Evolutionary conservation across 1,140 invertebrate species (phyloP).

Genomic region (Drosophila navojoa): DNA sequence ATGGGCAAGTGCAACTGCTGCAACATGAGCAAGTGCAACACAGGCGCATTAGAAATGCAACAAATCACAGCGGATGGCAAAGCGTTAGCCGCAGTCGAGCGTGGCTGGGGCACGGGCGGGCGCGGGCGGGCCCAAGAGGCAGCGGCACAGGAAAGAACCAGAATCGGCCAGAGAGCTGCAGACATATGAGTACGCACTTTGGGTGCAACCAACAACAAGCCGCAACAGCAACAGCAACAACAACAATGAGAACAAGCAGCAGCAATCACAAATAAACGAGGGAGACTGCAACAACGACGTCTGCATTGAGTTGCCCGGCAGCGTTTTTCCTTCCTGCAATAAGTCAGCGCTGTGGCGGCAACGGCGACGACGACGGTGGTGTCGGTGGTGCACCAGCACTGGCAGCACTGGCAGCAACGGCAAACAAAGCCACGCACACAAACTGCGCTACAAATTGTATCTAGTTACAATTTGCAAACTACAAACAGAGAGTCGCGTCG

Average conservation of each 20-base stretch:
- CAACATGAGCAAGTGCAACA: constrained; percentile 57
- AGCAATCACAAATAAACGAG: constrained; percentile 42
- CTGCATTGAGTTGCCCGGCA: constrained; percentile 72
- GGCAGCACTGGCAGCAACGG: constrained; percentile 25
- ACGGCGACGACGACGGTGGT: constrained; percentile 1
- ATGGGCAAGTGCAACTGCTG: constrained; percentile 67
- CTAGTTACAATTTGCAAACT: constrained; percentile 83
- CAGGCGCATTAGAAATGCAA: constrained; percentile 79
- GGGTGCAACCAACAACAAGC: constrained; percentile 68
- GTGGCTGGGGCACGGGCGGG: constrained; percentile 8
- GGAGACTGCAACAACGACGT: constrained; percentile 53
- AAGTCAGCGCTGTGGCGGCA: constrained; percentile 59
- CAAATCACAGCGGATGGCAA: constrained; percentile 66
- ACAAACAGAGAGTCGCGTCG: constrained; percentile 62
- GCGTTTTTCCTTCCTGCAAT: constrained; percentile 78
- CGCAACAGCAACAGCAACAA: constrained; percentile 18
- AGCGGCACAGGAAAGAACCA: constrained; percentile 57
- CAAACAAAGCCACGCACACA: constrained; percentile 74
- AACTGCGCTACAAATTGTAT: constrained; percentile 77
- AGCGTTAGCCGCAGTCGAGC: constrained; percentile 43
- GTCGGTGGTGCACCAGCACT: constrained; percentile 25
- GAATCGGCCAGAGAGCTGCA: constrained; percentile 49
- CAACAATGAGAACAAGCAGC: constrained; percentile 24
- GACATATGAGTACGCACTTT: constrained; percentile 80
- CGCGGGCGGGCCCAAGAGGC: constrained; percentile 13